Conservation (phyloP, 2,797 vertebrate species). For the Alectoris magna region DNA sequence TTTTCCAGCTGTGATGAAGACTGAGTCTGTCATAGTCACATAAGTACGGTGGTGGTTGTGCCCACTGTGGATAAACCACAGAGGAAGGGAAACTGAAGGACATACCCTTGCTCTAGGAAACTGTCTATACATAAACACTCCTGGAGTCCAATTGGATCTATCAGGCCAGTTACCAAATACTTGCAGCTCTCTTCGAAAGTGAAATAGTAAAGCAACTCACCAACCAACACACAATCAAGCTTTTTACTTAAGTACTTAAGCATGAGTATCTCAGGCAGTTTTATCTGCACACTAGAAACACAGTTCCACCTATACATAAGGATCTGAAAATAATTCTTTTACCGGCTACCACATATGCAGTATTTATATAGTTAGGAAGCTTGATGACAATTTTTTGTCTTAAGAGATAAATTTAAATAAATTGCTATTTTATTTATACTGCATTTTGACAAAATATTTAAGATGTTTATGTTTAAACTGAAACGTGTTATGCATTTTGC, state of each 20-base stretch:
- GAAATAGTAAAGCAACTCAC: background rate
- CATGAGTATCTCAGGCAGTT: background rate
- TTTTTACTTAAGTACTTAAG: background rate
- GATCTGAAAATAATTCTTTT: background rate
- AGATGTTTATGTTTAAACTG: background rate
- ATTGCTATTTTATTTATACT: background rate
- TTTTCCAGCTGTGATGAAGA: background rate
- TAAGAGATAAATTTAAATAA: background rate
- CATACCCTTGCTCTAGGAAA: background rate
- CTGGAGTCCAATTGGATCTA: background rate
- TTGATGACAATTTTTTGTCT: background rate
- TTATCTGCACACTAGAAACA: background rate
- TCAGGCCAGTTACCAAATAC: background rate
- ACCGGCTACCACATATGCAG: background rate
- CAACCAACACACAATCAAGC: background rate
- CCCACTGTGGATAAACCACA: background rate
- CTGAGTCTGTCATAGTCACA: background rate
- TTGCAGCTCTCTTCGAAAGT: background rate
- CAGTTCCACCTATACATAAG: background rate
- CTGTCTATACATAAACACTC: background rate
- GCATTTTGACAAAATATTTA: background rate
- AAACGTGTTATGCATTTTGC: background rate
- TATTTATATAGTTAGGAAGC: background rate
- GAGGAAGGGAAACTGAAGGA: background rate
- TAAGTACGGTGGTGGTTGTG: background rate